These are phyloP conservation scores for Bucorvus abyssinicus DNA, from an alignment of 2,797 vertebrate genomes.

Conservation along the genomic window DNA sequence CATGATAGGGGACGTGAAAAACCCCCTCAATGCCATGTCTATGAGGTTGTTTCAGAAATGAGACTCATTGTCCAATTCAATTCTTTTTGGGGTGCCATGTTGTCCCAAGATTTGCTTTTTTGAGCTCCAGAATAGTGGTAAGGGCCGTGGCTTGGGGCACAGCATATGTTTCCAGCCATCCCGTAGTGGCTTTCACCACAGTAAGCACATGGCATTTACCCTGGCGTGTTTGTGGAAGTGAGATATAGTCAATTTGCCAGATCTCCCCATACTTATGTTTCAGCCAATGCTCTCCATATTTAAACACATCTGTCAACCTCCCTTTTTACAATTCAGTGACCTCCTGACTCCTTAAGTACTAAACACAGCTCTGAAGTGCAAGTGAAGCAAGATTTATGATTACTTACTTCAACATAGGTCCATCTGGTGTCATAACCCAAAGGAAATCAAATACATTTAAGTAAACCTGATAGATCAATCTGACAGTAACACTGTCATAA, in stretches of 20 bases:
- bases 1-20: neutral
- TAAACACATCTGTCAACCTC: neutral
- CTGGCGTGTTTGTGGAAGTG: neutral
- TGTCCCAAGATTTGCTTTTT: neutral
- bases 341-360: neutral
- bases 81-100: no score
- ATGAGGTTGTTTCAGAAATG: neutral
- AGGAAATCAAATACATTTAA: neutral
- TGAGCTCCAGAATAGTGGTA: neutral
- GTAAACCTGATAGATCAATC: neutral
- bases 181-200: neutral
- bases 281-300: neutral
- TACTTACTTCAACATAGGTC: neutral
- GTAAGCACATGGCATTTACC: neutral
- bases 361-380: neutral
- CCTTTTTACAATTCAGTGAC: neutral
- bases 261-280: neutral
- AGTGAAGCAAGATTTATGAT: neutral
- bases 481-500: neutral
- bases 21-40: neutral
- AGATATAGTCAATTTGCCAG: neutral
- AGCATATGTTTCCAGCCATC: neutral
- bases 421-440: neutral
- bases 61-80: no score
- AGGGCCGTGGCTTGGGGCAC: neutral